Percentiles rank a stretch among this genome's conserved stretches.
Conservation (phyloP, 2,888 invertebrate genomes). For the Troglohyphantes excavatus region DNA sequence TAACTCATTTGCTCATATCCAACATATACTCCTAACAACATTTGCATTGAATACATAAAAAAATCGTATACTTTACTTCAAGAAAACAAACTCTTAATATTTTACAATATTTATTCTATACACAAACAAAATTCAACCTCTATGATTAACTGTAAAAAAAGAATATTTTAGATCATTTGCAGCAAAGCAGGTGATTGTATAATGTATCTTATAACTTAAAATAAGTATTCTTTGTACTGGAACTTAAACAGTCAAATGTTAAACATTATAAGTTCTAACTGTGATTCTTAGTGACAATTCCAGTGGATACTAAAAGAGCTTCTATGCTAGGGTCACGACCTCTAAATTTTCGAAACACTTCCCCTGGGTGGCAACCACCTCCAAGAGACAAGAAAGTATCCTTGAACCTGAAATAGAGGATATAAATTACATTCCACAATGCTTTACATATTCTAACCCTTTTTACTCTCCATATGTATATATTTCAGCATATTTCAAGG, state of each 20-base stretch:
- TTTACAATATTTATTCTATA: constrained; percentile 2
- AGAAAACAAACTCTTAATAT: no score
- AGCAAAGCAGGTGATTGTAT: neutral
- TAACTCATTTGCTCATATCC: no score
- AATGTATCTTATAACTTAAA: neutral
- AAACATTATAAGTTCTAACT: neutral
- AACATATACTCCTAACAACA: no score
- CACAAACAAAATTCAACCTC: neutral
- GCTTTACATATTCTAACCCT: no score
- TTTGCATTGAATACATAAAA: no score
- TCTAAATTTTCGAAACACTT: constrained; percentile 94
- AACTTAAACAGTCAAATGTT: neutral
- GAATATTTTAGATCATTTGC: neutral
- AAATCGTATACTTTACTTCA: no score
- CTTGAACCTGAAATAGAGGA: constrained; percentile 66
- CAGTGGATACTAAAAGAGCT: constrained; percentile 86
- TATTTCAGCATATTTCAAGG: neutral
- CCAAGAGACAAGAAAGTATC: constrained; percentile 88
- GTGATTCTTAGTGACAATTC: constrained; percentile 11
- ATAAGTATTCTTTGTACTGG: neutral
- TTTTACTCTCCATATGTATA: neutral
- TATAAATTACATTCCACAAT: no score
- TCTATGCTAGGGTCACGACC: constrained; percentile 95
- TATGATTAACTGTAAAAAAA: neutral
- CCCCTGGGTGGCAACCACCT: constrained; percentile 90